phyloP scores from a whole-genome alignment of 2,888 invertebrate genomes.

The Ecliptopera silaceata region DNA sequence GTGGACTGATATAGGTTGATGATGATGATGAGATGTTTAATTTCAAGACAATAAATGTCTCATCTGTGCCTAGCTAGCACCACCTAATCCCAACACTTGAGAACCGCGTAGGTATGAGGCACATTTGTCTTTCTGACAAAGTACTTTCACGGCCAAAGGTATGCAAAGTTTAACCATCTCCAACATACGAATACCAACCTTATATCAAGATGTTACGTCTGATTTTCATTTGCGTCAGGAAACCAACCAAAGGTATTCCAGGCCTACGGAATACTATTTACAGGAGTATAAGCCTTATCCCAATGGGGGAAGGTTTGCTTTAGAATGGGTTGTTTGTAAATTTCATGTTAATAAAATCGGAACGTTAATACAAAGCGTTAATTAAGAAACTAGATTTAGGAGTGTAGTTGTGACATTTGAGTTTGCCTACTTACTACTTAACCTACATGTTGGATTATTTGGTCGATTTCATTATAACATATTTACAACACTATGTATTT shows the following conservation, averaged over 20 bases:
- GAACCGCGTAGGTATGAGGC: constrained; percentile 51
- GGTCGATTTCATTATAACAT: too few relatives aligned
- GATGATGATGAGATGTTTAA: too few relatives aligned
- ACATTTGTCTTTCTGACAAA: constrained; percentile 64
- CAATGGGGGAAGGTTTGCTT: background rate
- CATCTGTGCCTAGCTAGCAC: constrained; percentile 40
- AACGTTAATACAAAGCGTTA: constrained; percentile 54
- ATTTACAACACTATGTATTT: too few relatives aligned
- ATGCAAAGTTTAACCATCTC: constrained; percentile 38
- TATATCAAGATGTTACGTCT: constrained; percentile 17
- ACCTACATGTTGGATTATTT: constrained; percentile 30
- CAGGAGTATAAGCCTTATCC: constrained; percentile 19
- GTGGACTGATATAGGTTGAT: too few relatives aligned
- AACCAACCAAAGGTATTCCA: constrained; percentile 16
- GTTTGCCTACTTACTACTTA: constrained; percentile 26
- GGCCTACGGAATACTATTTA: background rate
- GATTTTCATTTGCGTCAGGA: constrained; percentile 28
- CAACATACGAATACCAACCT: constrained; percentile 17
- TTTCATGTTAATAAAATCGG: constrained; percentile 56
- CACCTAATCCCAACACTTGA: constrained; percentile 43
- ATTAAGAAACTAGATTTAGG: constrained; percentile 59
- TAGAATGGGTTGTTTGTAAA: constrained; percentile 4
- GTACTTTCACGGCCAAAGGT: constrained; percentile 58
- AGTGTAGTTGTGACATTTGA: constrained; percentile 41
- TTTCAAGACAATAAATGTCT: constrained; percentile 29